phyloP scores from a whole-genome alignment of 2,113 vertebrate species.

The Condylura cristata region DNA sequence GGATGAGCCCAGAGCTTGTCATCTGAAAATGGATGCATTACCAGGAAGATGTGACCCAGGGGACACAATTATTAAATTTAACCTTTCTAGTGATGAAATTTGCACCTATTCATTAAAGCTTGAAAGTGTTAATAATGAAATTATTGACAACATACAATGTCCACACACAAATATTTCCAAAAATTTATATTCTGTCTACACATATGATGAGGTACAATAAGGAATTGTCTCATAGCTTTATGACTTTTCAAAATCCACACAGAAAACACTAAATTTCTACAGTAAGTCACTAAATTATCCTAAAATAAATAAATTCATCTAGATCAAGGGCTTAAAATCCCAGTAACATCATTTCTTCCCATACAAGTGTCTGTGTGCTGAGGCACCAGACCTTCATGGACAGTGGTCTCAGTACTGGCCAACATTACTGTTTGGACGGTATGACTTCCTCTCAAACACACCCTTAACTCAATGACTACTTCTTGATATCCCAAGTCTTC shows the following conservation, averaged over 20 bases:
- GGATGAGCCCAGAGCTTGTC: background rate
- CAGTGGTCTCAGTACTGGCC: background rate
- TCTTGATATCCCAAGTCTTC: background rate
- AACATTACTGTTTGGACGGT: rapidly evolving
- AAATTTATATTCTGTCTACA: background rate
- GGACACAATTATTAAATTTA: background rate
- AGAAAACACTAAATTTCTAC: background rate
- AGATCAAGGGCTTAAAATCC: background rate
- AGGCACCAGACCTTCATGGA: background rate
- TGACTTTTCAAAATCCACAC: background rate
- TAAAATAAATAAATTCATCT: background rate
- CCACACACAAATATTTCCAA: background rate
- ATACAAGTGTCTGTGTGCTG: background rate
- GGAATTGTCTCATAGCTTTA: background rate
- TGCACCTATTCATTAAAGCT: background rate
- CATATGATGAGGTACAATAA: background rate
- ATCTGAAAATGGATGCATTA: constrained; percentile 1
- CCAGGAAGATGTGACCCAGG: background rate
- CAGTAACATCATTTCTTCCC: background rate
- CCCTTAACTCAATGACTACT: background rate
- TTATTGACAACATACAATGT: background rate
- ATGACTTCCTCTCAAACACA: background rate
- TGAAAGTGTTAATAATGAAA: background rate
- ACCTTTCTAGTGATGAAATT: background rate
- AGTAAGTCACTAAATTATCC: background rate